A percentile compares a stretch with the other conserved stretches of the same genome.
These are phyloP conservation scores for Neoascia interrupta DNA, from an alignment of 2,888 invertebrate species.

Conservation along the genomic window DNA sequence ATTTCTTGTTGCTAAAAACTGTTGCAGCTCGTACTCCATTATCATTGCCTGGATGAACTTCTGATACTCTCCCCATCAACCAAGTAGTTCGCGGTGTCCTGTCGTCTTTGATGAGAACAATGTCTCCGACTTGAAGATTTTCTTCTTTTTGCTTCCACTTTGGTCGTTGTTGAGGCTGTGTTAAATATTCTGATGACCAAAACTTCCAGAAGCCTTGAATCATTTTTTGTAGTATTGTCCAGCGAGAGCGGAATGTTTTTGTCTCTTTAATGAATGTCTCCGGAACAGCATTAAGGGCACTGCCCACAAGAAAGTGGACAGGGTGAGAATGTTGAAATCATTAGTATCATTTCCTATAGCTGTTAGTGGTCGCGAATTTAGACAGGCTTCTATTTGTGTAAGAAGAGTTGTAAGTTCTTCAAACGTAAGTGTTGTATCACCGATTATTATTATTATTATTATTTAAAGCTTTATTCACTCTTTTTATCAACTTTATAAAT, in stretches of 20 bases:
- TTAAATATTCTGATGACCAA: conserved; percentile 31
- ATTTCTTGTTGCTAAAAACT: not conserved
- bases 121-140: conserved; percentile 13
- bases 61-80: conserved; percentile 10
- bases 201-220: conserved; percentile 32
- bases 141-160: conserved; percentile 8
- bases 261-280: conserved; percentile 31
- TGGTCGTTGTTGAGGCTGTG: conserved; percentile 9
- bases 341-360: no score
- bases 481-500: no score
- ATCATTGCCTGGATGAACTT: not conserved
- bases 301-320: no score
- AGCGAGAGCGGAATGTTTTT: conserved; percentile 40
- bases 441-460: no score
- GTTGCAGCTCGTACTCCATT: not conserved
- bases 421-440: no score
- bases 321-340: no score
- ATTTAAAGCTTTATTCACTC: no score
- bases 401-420: no score
- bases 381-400: no score
- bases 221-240: conserved; percentile 15
- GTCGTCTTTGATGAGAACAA: conserved; percentile 26
- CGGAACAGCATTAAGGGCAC: conserved; percentile 49
- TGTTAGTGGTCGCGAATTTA: no score
- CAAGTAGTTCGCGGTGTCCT: conserved; percentile 6